Conservation (phyloP, 35 echinoderm and acorn worm genomes). For the Apostichopus californicus region DNA sequence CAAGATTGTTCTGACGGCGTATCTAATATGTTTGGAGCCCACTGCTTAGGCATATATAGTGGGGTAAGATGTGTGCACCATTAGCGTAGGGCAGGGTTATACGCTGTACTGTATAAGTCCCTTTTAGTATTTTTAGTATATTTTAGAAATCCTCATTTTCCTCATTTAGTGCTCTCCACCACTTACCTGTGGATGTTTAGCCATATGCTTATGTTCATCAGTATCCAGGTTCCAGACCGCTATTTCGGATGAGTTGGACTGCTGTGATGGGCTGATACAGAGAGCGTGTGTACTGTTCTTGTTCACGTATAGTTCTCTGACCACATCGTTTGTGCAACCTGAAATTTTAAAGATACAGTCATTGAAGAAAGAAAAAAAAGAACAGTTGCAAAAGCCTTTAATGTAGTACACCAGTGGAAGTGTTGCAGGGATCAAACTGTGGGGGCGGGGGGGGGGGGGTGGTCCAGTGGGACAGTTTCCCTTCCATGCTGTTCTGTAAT, state of each 20-base stretch:
- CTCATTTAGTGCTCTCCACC: too few species aligned
- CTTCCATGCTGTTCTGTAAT: neutral
- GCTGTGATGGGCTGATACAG: slow-evolving; percentile 65
- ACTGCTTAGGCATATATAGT: too few species aligned
- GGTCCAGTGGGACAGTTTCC: neutral
- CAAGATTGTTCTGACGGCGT: too few species aligned
- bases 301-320: slow-evolving; percentile 81
- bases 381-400: neutral
- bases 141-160: too few species aligned
- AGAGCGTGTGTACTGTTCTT: slow-evolving; percentile 80
- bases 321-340: slow-evolving; percentile 88
- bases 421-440: neutral
- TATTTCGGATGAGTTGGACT: slow-evolving; percentile 87
- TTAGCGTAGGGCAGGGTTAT: too few species aligned
- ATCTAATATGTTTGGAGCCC: too few species aligned
- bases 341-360: neutral
- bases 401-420: too few species aligned
- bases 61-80: too few species aligned
- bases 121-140: too few species aligned
- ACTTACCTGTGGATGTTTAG: slow-evolving; percentile 91
- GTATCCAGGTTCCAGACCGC: slow-evolving; percentile 96
- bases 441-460: neutral
- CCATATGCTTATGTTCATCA: slow-evolving; percentile 97
- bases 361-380: neutral
- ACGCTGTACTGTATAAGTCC: too few species aligned